Evolutionary conservation across 2,113 vertebrate species (phyloP), one percentile per base, ranked within the genome.

Genomic region (Scortum barcoo): DNA sequence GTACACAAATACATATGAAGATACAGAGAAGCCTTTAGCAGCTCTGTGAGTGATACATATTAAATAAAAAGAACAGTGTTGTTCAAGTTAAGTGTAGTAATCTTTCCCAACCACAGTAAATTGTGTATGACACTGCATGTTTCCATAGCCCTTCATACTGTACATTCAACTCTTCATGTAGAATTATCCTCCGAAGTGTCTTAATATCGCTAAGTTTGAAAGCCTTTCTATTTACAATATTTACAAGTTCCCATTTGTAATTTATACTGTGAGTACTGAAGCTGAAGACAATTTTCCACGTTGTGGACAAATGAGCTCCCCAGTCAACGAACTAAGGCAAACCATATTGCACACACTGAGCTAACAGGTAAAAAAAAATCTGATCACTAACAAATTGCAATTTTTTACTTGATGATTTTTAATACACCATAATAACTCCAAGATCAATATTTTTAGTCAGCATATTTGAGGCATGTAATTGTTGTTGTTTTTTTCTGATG

Each of bases 351-450:
- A n/a, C 38, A 63, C 56, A n/a, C 67, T n/a, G 16, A 24, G 3
- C 26, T 67, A 17, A 38, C 28, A 57, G 46, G 48, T 50, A 28
- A 1, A 14, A 10, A 62, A 46, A 30, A 53, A 66, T 44, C 67
- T 71, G 26, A 56, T 72, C 24, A 38, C 68, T 20, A 48, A 63
- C 78, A 66, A 65, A 80, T 28, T 67, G n/a, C 17, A 44, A 48
- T 63, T 53, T 56, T 42, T 80, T 24, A 33, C 58, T 63, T 46
- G 57, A 33, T 62, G 53, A 40, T 61, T 12, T 63, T 61, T 53
- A 75, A 61, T 60, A 30, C 1, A 4, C 13, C 7, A 42, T 40
- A 17, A 73, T 73, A 26, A 67, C n/a, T 73, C 44, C 19, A 38
- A 56, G 56, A 50, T 68, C n/a, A 19, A 69, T 28, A 67, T 42